These are phyloP conservation scores for Nemoura dubitans DNA, from an alignment of 2,888 invertebrate genomes.

Conservation along the genomic window DNA sequence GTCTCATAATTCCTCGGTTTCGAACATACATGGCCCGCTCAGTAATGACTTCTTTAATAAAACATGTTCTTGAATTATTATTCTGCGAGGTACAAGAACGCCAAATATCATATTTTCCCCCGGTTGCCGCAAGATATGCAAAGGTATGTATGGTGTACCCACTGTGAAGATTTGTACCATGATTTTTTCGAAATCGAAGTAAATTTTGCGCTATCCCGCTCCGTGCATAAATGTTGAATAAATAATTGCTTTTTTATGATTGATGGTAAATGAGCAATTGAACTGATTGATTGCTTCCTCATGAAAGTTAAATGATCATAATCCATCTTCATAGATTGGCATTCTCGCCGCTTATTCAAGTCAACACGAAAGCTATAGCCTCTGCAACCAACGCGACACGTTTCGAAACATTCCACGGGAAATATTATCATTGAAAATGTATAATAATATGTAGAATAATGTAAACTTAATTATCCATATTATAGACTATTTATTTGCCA, in stretches of 20 bases:
- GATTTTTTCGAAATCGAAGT: too few relatives aligned
- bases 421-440: not conserved
- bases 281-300: conserved; percentile 7
- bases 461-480: not conserved
- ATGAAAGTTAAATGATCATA: not conserved
- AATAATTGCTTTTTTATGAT: not conserved
- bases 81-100: too few relatives aligned
- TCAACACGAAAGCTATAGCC: not conserved
- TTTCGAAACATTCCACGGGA: not conserved
- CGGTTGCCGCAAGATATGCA: too few relatives aligned
- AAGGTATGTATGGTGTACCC: too few relatives aligned
- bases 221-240: not conserved
- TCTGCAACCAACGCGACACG: not conserved
- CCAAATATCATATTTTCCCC: too few relatives aligned
- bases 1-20: not conserved
- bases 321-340: not conserved
- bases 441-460: not conserved
- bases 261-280: not conserved
- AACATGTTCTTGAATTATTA: too few relatives aligned
- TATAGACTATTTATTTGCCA: not conserved
- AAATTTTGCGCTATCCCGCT: not conserved
- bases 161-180: too few relatives aligned
- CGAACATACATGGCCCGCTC: not conserved
- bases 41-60: too few relatives aligned
- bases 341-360: not conserved